These are phyloP conservation scores for Novumbra hubbsi DNA, from an alignment of 2,797 vertebrate species.

Conservation along the genomic window DNA sequence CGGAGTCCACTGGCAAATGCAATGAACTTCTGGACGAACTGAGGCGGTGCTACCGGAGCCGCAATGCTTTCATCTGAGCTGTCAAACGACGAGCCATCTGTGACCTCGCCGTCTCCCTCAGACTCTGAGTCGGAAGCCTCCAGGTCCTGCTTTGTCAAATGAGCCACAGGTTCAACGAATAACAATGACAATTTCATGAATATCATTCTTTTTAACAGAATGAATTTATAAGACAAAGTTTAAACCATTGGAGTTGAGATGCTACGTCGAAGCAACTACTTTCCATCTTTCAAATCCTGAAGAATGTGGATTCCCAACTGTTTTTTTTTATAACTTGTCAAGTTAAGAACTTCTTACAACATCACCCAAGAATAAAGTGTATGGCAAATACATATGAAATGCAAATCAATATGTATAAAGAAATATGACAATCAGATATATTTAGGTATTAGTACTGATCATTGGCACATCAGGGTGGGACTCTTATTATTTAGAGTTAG, in stretches of 20 bases:
- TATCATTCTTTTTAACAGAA: neutral
- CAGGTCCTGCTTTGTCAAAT: constrained; percentile 44
- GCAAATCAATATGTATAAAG: no score
- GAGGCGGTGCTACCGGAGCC: constrained; percentile 49
- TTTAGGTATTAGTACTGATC: no score
- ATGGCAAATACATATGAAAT: no score
- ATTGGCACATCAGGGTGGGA: no score
- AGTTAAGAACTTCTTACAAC: no score
- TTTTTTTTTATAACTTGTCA: no score
- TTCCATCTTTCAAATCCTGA: neutral
- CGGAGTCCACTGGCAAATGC: constrained; percentile 68
- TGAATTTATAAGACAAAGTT: neutral
- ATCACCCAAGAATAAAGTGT: no score
- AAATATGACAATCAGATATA: no score
- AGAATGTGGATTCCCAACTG: neutral
- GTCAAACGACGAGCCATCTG: constrained; percentile 62
- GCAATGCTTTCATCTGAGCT: constrained; percentile 59
- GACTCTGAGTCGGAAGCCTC: constrained; percentile 69
- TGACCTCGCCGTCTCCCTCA: constrained; percentile 66
- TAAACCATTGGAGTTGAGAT: neutral
- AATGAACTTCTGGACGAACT: constrained; percentile 72
- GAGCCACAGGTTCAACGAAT: neutral
- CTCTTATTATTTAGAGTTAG: no score
- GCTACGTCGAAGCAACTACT: neutral
- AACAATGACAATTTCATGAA: neutral